Evolutionary conservation across 2,113 vertebrate genomes (phyloP), one percentile per base, ranked within the genome.

Genomic region (Pterocles orientalis): DNA sequence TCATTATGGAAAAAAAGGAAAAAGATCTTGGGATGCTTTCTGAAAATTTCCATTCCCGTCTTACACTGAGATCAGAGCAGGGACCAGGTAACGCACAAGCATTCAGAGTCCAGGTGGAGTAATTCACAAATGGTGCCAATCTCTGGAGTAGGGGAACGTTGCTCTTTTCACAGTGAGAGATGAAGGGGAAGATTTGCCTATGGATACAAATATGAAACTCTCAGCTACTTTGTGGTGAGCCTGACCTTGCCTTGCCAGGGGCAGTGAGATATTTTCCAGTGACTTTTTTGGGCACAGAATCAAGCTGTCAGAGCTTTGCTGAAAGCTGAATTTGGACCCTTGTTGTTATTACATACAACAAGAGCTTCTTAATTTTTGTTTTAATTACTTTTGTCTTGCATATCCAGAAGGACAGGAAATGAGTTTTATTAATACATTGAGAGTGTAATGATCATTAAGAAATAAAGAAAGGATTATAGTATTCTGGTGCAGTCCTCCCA

Each of bases 371-470:
- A 91, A 94, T 92, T 93, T 95, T 71, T 84, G 36, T 91, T 94
- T 94, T 95, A 96, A 95, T 95, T 88, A 96, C 70, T 95, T 96
- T 77, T 92, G 83, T 80, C 91, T 96, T 95, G 81, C 73, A 73
- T 92, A 84, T 92, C 73, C 94, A 94, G 86, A 95, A 95, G 81
- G 91, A 66, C 50, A 85, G 81, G 92, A 96, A 93, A 96, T 87
- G n/a, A 92, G 36, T 89, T 95, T 94, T 96, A 94, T 95, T 94
- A 95, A 96, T 94, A 85, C 65, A 89, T 36, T 47, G 88, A 57
- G 86, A 93, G 47, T 29, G 73, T 91, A 95, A 93, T 92, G 96
- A 95, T 95, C 88, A 92, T 94, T 96, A 95, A 93, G 89, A 83
- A 92, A 94, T 95, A 96, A 95, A 96, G 88, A 86, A 89, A 88